Base-by-base conservation (phyloP, 1,140 invertebrate genomes). In the Bombus soroeensis region DNA sequence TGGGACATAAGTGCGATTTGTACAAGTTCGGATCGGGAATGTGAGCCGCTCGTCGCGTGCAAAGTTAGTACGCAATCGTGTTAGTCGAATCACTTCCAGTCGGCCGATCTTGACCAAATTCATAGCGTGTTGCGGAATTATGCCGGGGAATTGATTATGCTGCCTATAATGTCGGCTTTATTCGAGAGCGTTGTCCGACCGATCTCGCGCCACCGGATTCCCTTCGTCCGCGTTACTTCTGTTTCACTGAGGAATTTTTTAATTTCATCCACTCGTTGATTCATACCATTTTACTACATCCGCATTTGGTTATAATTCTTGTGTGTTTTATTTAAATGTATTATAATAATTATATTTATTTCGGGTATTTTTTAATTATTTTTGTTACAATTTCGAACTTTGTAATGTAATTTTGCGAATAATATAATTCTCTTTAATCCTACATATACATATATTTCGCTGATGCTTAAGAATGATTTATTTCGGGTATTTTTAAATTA, bases 1-100 rank as follows among this genome's bases (percentile, higher is more conserved):
- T 75, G 25, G 37, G 66, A 80, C 66, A 64, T 70, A 88, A 89
- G 71, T 62, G 47, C 43, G 85, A 89, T 85, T 88, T 79, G 87
- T 75, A 81, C 80, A 77, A 76, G 81, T 88, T 83, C 62, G 64
- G 53, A 75, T 74, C 53, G 43, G 73, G 32, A 73, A 57, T 68
- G 74, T 71, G 76, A 76, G 73, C 86, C 85, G 78, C 79, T 85
- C 89, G 90, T 92, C 88, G 88, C 89, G 92, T 92, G 92, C 90
- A 91, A 92, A 94, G 90, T 94, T 94, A 92, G 93, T 94, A 94
- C 93, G 92, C 91, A 94, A 94, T 94, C 93, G 93, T 83, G 89
- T 93, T 94, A 94, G 92, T 93, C 92, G 92, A 92, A 94, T 94
- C 90, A 87, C 92, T 93, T 95, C 91, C 92, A 87, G 90, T 89